Evolutionary conservation across 2,888 invertebrate species (phyloP), one percentile per base, ranked within the genome.

Genomic region (Stramonita haemastoma): DNA sequence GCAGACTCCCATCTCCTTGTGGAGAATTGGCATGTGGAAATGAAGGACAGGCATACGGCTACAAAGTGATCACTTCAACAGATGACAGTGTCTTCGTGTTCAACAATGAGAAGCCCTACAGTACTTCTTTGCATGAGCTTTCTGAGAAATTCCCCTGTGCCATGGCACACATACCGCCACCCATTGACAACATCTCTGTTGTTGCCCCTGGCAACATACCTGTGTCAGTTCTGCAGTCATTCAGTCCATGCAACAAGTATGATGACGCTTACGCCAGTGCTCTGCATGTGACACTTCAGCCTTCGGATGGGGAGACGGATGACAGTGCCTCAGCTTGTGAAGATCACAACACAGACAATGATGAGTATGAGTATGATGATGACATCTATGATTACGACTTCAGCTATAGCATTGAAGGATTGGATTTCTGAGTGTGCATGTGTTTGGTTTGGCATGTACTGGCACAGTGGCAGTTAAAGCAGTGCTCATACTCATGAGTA

Each of bases 331-430:
- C 94, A 0, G 92, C 93, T 26, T 94, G 93, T 66, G 94, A 94
- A n/a, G 94, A 94, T 66, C 93, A 94, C 36, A 94, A 94, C 87
- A 93, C 94, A 0, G 95, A 95, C 89, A 94, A 94, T 92, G 95
- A 94, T 86, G 95, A 93, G 66, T 95, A 94, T 92, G 95, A 95
- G 90, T 95, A 95, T 92, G 95, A 95, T 93, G 95, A 95, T 83
- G 95, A 95, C 86, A 95, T 95, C 84, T 95, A 95, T 92, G 95
- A 95, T 86, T 95, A 95, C 92, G 94, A 95, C 89, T 94, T 93
- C 29, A 92, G 93, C 36, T 90, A 88, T 83, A 83, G 88, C 86
- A 89, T 91, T 88, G 93, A 92, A 57, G 93, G 92, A 83, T 93
- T 93, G 90, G 93, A 94, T 89, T 93, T 95, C 89, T 94, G 90